These are phyloP conservation scores for Dendrolimus punctatus DNA, from an alignment of 1,140 invertebrate genomes.

Conservation along the genomic window DNA sequence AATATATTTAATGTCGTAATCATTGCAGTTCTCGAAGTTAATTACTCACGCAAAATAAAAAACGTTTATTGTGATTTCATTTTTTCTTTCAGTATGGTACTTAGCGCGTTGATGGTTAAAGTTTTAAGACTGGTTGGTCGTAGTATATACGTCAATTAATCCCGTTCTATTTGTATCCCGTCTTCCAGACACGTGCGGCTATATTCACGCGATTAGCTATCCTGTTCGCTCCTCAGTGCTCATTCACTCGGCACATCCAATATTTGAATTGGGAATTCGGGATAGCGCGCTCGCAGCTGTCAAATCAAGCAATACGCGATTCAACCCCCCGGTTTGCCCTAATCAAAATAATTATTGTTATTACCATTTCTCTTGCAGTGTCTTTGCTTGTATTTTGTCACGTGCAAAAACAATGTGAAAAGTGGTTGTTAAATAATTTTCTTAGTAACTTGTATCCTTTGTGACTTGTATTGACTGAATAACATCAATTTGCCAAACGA, in stretches of 20 bases:
- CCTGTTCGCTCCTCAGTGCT: constrained; percentile 39
- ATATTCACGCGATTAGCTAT: constrained; percentile 38
- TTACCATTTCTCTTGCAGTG: constrained; percentile 50
- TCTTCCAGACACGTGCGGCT: constrained; percentile 39
- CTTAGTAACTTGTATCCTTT: constrained; percentile 68
- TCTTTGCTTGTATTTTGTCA: constrained; percentile 70
- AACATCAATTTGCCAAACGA: constrained; percentile 48
- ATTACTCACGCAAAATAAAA: background rate
- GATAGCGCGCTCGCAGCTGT: constrained; percentile 62
- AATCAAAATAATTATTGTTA: constrained; percentile 24
- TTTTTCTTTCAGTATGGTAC: background rate
- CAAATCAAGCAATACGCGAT: constrained; percentile 52
- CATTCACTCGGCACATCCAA: constrained; percentile 50
- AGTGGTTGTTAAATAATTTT: constrained; percentile 69
- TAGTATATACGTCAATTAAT: constrained; percentile 54
- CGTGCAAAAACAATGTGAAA: constrained; percentile 71
- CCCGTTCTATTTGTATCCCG: constrained; percentile 53
- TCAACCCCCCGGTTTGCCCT: constrained; percentile 12
- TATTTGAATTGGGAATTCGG: constrained; percentile 59
- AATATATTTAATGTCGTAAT: constrained; percentile 7
- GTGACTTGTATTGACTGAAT: constrained; percentile 31
- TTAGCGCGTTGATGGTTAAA: constrained; percentile 20
- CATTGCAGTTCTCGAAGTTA: constrained; percentile 6
- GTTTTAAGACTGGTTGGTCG: constrained; percentile 24
- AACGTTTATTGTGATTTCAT: too few species aligned